Percentiles rank a stretch among this genome's conserved stretches.
Evolutionary conservation across 1,140 invertebrate species (phyloP).

Genomic region (Heliconius eleuchia): DNA sequence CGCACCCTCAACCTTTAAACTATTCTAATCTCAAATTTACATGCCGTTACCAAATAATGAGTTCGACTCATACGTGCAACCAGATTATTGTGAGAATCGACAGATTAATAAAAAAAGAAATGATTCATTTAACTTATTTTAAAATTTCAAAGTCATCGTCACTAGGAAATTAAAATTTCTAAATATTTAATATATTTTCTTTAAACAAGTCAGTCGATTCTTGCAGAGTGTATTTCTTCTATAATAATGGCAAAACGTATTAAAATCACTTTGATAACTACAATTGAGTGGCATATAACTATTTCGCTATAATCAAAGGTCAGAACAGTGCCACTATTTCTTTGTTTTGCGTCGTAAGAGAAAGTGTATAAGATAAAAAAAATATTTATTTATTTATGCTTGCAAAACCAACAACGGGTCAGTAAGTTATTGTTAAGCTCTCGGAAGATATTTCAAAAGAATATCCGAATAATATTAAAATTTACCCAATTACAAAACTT

Average conservation of each 20-base stretch:
- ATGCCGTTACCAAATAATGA: slow-evolving; percentile 48
- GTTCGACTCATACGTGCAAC: slow-evolving; percentile 39
- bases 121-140: slow-evolving; percentile 48
- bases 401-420: slow-evolving; percentile 17
- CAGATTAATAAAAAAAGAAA: slow-evolving; percentile 51
- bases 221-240: not conserved
- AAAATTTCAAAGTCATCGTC: not conserved
- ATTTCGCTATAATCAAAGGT: too few species aligned
- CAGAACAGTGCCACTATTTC: not conserved
- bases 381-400: slow-evolving; percentile 6
- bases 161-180: too few species aligned
- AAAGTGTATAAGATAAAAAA: slow-evolving; percentile 1
- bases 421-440: slow-evolving; percentile 24
- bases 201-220: not conserved
- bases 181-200: not conserved
- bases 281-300: not conserved
- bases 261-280: not conserved
- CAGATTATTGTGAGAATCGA: slow-evolving; percentile 46
- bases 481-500: slow-evolving; percentile 27
- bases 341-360: not conserved
- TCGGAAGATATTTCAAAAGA: slow-evolving; percentile 30
- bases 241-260: not conserved
- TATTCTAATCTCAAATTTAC: slow-evolving; percentile 49
- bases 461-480: slow-evolving; percentile 31
- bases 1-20: slow-evolving; percentile 74